Evolutionary conservation across 1,140 invertebrate species (phyloP), one percentile per base, ranked within the genome.

Genomic region (Tribolium castaneum): DNA sequence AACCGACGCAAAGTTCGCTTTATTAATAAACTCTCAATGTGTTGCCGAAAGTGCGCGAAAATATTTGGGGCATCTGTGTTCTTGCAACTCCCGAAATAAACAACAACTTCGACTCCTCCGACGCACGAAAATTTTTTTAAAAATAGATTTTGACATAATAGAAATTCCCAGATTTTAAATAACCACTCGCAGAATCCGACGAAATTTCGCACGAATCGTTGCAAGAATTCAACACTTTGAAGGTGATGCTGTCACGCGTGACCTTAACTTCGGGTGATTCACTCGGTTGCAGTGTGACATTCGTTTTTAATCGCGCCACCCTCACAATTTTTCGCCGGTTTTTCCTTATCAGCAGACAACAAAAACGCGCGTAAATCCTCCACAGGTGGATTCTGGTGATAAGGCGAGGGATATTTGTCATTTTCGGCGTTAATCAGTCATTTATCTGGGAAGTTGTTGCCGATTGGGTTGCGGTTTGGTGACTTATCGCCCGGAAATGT

Each of bases 71-170:
- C 59, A 66, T 66, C 59, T 66, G 52, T 56, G 56, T 62, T 62
- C 56, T 62, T 62, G 59, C 59, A 66, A 35, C n/a, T 66, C 59
- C 30, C 14, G 13, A 35, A 66, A 66, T 66, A 66, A 66, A 66
- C 59, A 66, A 66, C 59, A 66, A 66, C n/a, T 66, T 66, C 59
- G 54, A n/a, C 22, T 66, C 56, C 52, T 22, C 54, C 54, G 54
- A 59, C 54, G 59, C 59, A 35, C 59, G 16, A 35, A 59, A 59
- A 66, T 4, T 35, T 66, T 71, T 73, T 56, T 73, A 62, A 78
- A 78, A 78, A 78, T 78, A 78, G 56, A 66, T 45, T 70, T 70
- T 78, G 77, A 78, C 77, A 78, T 78, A 78, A 78, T 56, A 50
- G 56, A 78, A 78, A 78, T 75, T 78, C 72, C 77, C 77, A 35